Evolutionary conservation across 1,140 invertebrate genomes (phyloP), one percentile per base, ranked within the genome.

Genomic region (Glomeris maerens): DNA sequence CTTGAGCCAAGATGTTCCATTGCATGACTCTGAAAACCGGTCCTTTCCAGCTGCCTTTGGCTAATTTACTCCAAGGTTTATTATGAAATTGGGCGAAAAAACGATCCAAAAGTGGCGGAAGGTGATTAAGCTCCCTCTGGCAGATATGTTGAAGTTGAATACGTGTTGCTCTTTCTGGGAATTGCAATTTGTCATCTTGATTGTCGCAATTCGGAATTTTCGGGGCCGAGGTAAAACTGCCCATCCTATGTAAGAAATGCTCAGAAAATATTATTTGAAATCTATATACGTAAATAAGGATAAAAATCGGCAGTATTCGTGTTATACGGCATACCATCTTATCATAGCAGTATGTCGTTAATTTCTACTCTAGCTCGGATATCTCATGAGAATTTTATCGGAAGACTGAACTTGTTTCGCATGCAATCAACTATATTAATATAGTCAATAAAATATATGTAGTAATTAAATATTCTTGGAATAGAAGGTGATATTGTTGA

Each of bases 1-100:
- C 78, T 74, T 84, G 80, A 14, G 81, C 79, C 3, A 84, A 64
- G 54, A 83, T 72, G 62, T 84, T 84, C 81, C 81, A 84, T 57
- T 83, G 81, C 56, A 84, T 70, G 20, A 84, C 58, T 55, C 80
- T 67, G 50, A 83, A 52, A 36, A 29, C 40, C 40, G 10, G 48
- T 25, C 4, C 46, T 49, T 52, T 47, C 21, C 39, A 29, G 28
- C 38, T 23, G 40, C 41, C 1, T 39, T 40, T 17, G 28, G 47
- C 26, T 47, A 31, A 38, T 28, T 44, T 29, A 3, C 17, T 3
- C 1, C 28, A 26, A 10, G 20, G 40, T 41, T 23, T n/a, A 41
- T n/a, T n/a, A 42, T 20, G 10, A 26, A 50, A 36, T 3, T 31
- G 45, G 2, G 50, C 27, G 39, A 60, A 60, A 23, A 58, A 58